phyloP scores from a whole-genome alignment of 35 echinoderm and acorn worm genomes.

The Acanthaster planci region DNA sequence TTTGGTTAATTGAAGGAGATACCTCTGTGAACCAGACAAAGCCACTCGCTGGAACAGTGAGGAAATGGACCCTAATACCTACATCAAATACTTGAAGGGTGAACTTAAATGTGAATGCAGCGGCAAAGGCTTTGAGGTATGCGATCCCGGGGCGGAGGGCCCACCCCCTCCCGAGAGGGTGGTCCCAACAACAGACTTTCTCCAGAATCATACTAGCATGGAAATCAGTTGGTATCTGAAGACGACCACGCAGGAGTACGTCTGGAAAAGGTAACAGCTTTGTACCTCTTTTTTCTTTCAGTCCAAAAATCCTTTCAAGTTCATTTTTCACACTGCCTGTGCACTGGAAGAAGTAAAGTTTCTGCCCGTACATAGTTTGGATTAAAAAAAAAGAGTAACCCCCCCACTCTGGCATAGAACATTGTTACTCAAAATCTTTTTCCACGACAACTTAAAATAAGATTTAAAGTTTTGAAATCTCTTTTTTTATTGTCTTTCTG shows the following conservation, averaged over 20 bases:
- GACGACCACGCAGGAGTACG: slow-evolving; percentile 80
- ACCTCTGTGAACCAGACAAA: slow-evolving; percentile 20
- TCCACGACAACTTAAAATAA: too few species aligned
- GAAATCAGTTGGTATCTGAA: slow-evolving; percentile 77
- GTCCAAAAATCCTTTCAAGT: too few species aligned
- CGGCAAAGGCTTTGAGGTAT: slow-evolving; percentile 60
- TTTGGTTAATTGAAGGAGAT: not conserved
- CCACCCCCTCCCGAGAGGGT: slow-evolving; percentile 56
- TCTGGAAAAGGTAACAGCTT: slow-evolving; percentile 78
- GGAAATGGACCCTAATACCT: slow-evolving; percentile 11
- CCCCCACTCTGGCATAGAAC: too few species aligned
- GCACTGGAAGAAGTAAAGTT: too few species aligned
- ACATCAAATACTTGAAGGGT: slow-evolving; percentile 39
- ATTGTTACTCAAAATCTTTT: too few species aligned
- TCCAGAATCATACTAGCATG: slow-evolving; percentile 66
- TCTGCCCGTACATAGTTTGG: too few species aligned
- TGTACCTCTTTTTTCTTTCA: too few species aligned
- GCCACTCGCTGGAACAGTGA: slow-evolving; percentile 25
- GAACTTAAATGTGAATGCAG: slow-evolving; percentile 61
- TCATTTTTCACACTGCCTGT: too few species aligned
- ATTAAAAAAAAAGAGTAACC: too few species aligned
- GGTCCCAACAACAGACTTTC: slow-evolving; percentile 59
- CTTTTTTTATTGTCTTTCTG: too few species aligned
- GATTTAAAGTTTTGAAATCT: too few species aligned
- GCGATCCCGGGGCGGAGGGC: slow-evolving; percentile 73